Evolutionary conservation across 2,888 invertebrate species (phyloP).

Genomic region (Atethmia centrago): DNA sequence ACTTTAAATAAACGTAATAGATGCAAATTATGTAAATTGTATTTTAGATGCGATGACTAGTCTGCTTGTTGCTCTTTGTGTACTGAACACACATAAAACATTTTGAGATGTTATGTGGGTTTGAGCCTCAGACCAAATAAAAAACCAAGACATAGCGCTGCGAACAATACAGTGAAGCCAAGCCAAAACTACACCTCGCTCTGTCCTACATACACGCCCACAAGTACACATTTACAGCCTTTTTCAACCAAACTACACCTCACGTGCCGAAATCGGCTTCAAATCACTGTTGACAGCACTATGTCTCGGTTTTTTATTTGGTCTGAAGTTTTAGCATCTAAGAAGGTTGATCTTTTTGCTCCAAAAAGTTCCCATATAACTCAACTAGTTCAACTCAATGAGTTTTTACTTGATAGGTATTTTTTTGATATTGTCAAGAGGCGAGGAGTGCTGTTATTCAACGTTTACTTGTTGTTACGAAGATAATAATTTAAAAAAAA

Average conservation of each 20-base stretch:
- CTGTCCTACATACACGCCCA: too few species aligned
- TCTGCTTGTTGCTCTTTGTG: slow-evolving; percentile 41
- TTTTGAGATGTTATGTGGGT: slow-evolving; percentile 24
- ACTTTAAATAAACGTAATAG: slow-evolving; percentile 61
- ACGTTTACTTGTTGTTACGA: slow-evolving; percentile 19
- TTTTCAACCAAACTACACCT: too few species aligned
- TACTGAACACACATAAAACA: slow-evolving; percentile 18
- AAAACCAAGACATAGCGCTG: too few species aligned
- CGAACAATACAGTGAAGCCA: too few species aligned
- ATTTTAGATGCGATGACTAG: slow-evolving; percentile 51
- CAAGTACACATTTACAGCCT: too few species aligned
- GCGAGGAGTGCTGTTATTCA: slow-evolving; percentile 12
- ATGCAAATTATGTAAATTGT: slow-evolving; percentile 56
- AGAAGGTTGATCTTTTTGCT: slow-evolving; percentile 4
- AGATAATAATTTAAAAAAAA: slow-evolving; percentile 35
- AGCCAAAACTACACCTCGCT: too few species aligned
- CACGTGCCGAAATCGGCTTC: too few species aligned
- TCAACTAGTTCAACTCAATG: slow-evolving; percentile 1
- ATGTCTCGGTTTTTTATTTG: too few species aligned
- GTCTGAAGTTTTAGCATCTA: background rate
- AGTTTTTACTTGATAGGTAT: slow-evolving; percentile 13
- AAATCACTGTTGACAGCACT: too few species aligned
- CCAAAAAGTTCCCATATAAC: background rate
- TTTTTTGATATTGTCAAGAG: slow-evolving; percentile 16
- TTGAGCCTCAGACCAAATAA: too few species aligned